Conservation (phyloP, 2,888 invertebrate species). For the Drosophila greeni region DNA sequence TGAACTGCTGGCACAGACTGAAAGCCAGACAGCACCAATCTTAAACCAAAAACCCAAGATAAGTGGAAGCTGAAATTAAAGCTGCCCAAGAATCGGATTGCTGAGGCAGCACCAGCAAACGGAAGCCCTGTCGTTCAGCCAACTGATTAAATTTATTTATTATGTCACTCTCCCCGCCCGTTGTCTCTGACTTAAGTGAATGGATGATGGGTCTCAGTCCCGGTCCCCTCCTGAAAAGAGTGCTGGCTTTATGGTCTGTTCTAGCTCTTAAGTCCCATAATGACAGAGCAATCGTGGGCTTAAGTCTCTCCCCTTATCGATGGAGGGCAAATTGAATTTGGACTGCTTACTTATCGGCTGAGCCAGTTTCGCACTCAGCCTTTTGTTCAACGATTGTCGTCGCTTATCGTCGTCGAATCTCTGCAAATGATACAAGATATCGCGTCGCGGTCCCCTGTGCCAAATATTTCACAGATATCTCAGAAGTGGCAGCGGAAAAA, state of each 20-base stretch:
- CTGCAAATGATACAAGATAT: slow-evolving; percentile 29
- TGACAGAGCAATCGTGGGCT: slow-evolving; percentile 39
- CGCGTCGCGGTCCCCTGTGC: slow-evolving; percentile 20
- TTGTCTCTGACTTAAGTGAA: slow-evolving; percentile 3
- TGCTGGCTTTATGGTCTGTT: slow-evolving; percentile 37
- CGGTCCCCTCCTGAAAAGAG: slow-evolving; percentile 2
- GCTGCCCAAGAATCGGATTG: slow-evolving; percentile 31
- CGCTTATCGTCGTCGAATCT: slow-evolving; percentile 27
- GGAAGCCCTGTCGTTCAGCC: slow-evolving; percentile 41
- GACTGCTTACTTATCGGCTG: slow-evolving; percentile 42
- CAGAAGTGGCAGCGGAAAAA: slow-evolving; percentile 8
- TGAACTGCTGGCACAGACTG: slow-evolving; percentile 37
- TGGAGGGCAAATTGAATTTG: slow-evolving; percentile 54
- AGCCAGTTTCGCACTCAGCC: slow-evolving; percentile 18
- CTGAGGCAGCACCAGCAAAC: slow-evolving; percentile 24
- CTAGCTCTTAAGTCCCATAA: slow-evolving; percentile 44
- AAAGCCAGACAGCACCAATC: slow-evolving; percentile 4
- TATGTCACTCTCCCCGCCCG: slow-evolving; percentile 38
- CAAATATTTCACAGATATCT: slow-evolving; percentile 32
- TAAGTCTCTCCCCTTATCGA: slow-evolving; percentile 21
- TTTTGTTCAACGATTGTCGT: slow-evolving; percentile 32
- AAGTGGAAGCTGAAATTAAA: slow-evolving; percentile 40
- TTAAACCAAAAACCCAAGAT: slow-evolving; percentile 28
- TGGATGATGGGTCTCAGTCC: slow-evolving; percentile 2
- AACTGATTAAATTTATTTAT: slow-evolving; percentile 72